Percentiles rank a stretch among this genome's conserved stretches.
Conservation (phyloP, 2,888 invertebrate species). For the Lasiommata megera region DNA sequence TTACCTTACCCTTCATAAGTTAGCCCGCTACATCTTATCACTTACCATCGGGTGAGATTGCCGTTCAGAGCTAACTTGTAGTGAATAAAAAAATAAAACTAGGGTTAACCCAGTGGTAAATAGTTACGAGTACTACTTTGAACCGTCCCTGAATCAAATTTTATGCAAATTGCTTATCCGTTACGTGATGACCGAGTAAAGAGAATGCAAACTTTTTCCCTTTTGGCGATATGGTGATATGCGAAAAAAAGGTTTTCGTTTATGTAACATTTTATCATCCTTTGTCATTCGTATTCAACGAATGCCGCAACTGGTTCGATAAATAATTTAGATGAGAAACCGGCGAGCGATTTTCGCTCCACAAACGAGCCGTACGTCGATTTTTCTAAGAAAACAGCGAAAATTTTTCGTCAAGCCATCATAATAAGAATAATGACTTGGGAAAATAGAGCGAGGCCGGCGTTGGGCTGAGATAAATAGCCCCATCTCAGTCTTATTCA, state of each 20-base stretch:
- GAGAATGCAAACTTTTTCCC: neutral
- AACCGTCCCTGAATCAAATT: neutral
- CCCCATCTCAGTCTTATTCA: constrained; percentile 31
- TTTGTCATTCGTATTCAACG: constrained; percentile 2
- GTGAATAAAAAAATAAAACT: neutral
- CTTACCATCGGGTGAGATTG: too few relatives aligned
- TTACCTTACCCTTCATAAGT: too few relatives aligned
- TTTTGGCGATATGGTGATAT: neutral
- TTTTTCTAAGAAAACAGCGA: constrained; percentile 15
- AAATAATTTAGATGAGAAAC: neutral
- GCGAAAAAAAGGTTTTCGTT: neutral
- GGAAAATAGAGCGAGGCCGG: constrained; percentile 33
- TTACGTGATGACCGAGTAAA: neutral
- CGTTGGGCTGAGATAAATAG: constrained; percentile 32
- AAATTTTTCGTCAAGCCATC: constrained; percentile 22
- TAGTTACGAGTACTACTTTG: neutral
- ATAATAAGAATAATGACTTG: constrained; percentile 33
- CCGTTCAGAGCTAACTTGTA: too few relatives aligned
- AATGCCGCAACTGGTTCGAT: neutral
- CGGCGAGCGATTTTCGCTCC: neutral
- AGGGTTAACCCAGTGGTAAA: neutral
- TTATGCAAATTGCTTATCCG: neutral
- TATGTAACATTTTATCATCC: constrained; percentile 2
- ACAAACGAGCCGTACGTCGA: constrained; percentile 11
- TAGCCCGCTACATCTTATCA: too few relatives aligned